A percentile compares a stretch with the other conserved stretches of the same genome.
Conservation (phyloP, 2,113 vertebrate species). For the Channa maculata region DNA sequence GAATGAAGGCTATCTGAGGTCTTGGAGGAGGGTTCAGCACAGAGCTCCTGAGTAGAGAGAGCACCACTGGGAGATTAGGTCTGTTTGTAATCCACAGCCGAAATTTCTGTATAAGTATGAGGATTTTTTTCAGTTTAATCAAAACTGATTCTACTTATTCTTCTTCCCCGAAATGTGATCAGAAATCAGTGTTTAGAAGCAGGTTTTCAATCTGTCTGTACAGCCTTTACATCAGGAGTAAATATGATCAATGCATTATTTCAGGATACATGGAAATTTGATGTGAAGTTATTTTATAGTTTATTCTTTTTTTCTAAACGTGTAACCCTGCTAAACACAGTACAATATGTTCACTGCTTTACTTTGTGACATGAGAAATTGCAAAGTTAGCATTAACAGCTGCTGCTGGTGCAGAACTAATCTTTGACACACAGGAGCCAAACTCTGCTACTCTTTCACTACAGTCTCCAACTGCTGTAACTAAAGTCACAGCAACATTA, state of each 20-base stretch:
- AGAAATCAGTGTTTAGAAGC: slow-evolving; percentile 27
- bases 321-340: too few species aligned
- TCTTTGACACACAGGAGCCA: too few species aligned
- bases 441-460: too few species aligned
- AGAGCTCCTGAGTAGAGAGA: slow-evolving; percentile 33
- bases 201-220: slow-evolving; percentile 44
- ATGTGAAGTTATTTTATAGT: background rate
- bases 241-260: slow-evolving; percentile 6
- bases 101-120: slow-evolving; percentile 46
- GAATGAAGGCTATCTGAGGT: slow-evolving; percentile 30
- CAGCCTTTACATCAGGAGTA: slow-evolving; percentile 2
- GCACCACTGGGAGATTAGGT: slow-evolving; percentile 63
- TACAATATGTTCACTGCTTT: too few species aligned
- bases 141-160: slow-evolving; percentile 65
- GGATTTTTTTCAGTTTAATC: slow-evolving; percentile 70
- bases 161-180: slow-evolving; percentile 52
- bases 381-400: too few species aligned
- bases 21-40: slow-evolving; percentile 29
- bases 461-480: too few species aligned
- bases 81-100: slow-evolving; percentile 67
- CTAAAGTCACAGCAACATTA: too few species aligned
- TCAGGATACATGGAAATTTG: background rate
- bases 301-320: background rate
- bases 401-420: too few species aligned
- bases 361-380: too few species aligned